Base-by-base conservation (phyloP, 1,140 invertebrate genomes). In the Nasonia giraulti region DNA sequence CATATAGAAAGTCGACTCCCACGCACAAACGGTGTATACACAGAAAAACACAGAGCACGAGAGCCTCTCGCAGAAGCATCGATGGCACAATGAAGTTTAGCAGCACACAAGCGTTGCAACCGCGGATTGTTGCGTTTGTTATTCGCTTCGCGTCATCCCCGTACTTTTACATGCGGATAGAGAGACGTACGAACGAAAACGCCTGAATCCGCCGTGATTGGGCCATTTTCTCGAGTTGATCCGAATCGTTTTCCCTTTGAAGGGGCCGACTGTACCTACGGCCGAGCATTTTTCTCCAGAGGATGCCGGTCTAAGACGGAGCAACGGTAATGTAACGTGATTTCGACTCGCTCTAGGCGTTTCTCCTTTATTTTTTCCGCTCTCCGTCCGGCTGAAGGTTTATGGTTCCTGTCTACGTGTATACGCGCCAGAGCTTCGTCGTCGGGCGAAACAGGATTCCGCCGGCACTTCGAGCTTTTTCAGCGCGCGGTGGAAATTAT, bases 191-290 rank as follows among this genome's bases (percentile, higher is more conserved):
- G 40, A 44, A 10, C 10, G 40, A 44, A 44, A 44, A 8, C 40
- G 40, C 40, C 10, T 44, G 40, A 8, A 44, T 44, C 6, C 17
- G 12, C 0, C 37, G 44, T 73, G 79, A 81, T 81, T 81, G 62
- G 37, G 55, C 66, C 40, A 71, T 47, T 81, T 71, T 71, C 79
- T 71, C 79, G 71, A 81, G 40, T 33, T 71, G 79, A 81, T 81
- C 66, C 55, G 8, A 37, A 33, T 71, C 80, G 8, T 55, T 75
- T 71, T 71, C 23, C 20, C 76, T 55, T 78, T 62, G 76, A 79
- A 85, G 55, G 20, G 2, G 68, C 37, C 74, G 47, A 84, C 80
- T 37, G 33, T 74, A 37, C 81, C 68, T 66, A n/a, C 40, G 55
- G 55, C 20, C 55, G 20, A 40, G 78, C 27, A 12, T 77, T 77